A percentile compares a stretch with the other conserved stretches of the same genome.
Evolutionary conservation across 2,113 vertebrate species (phyloP).

Genomic region (Ivindomyrus marchei): DNA sequence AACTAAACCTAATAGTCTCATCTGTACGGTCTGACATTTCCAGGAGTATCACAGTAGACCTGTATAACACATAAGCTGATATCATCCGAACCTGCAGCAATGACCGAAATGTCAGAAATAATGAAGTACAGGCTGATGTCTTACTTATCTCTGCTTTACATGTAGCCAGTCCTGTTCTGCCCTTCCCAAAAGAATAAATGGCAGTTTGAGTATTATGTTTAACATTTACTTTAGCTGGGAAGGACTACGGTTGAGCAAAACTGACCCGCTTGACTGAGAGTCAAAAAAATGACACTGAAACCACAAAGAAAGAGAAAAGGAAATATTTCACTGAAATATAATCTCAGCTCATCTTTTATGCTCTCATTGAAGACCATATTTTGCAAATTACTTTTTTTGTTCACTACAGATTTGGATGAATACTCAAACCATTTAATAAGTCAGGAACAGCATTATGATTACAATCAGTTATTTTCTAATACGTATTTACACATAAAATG

Average conservation of each 20-base stretch:
- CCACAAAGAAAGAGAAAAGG: not conserved
- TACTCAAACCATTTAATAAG: not conserved
- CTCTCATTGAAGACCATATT: not conserved
- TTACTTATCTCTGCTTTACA: not conserved
- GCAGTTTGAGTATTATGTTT: not conserved
- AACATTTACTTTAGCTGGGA: not conserved
- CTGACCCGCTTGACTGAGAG: not conserved
- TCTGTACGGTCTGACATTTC: not conserved
- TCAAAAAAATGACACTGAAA: not conserved
- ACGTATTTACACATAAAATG: not conserved
- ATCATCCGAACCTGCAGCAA: not conserved
- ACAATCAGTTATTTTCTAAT: not conserved
- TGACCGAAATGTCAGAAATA: not conserved
- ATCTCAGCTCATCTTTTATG: not conserved
- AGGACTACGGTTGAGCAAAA: not conserved
- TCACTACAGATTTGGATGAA: not conserved
- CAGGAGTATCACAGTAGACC: not conserved
- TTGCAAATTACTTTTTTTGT: not conserved
- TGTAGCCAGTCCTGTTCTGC: not conserved
- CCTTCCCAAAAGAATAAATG: not conserved
- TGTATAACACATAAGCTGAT: not conserved
- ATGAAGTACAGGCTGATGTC: not conserved
- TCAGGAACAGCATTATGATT: not conserved
- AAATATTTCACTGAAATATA: not conserved
- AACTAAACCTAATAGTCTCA: not conserved